phyloP scores from a whole-genome alignment of 2,888 invertebrate species.

The Agonopterix alstromeriana region DNA sequence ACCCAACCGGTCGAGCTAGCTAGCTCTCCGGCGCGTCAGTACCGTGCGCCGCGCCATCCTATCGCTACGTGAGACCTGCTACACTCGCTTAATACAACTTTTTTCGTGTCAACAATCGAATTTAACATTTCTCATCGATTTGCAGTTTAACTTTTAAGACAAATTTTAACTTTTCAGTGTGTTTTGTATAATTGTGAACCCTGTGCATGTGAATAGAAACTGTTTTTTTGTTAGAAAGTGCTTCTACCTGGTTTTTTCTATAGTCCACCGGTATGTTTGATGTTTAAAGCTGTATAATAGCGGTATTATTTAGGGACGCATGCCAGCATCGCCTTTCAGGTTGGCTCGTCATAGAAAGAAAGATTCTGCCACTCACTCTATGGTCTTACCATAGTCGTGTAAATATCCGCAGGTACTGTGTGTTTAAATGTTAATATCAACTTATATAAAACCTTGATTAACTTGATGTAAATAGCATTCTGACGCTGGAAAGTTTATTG shows the following conservation, averaged over 20 bases:
- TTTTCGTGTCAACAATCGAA: constrained; percentile 15
- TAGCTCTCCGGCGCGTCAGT: constrained; percentile 27
- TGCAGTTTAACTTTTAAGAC: not conserved
- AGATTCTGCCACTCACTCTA: constrained; percentile 19
- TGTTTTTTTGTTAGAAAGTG: constrained; percentile 43
- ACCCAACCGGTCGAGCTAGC: constrained; percentile 55
- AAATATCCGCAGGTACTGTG: not conserved
- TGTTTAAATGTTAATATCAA: constrained; percentile 3
- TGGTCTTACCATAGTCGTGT: not conserved
- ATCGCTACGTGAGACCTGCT: constrained; percentile 22
- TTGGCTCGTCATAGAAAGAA: constrained; percentile 21
- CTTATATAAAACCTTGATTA: constrained; percentile 7
- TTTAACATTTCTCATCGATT: not conserved
- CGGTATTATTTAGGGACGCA: constrained; percentile 46
- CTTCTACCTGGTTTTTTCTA: constrained; percentile 47
- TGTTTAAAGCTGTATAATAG: constrained; percentile 33
- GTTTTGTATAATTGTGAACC: not conserved
- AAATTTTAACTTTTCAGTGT: not conserved
- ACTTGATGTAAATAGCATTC: too few species aligned
- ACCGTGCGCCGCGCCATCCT: constrained; percentile 39
- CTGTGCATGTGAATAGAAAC: constrained; percentile 9
- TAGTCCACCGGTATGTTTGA: constrained; percentile 46
- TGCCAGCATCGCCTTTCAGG: constrained; percentile 4
- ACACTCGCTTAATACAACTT: constrained; percentile 9
- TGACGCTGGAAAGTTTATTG: too few species aligned